These are phyloP conservation scores for Mus minutoides DNA, from an alignment of 2,797 vertebrate species.

Conservation along the genomic window DNA sequence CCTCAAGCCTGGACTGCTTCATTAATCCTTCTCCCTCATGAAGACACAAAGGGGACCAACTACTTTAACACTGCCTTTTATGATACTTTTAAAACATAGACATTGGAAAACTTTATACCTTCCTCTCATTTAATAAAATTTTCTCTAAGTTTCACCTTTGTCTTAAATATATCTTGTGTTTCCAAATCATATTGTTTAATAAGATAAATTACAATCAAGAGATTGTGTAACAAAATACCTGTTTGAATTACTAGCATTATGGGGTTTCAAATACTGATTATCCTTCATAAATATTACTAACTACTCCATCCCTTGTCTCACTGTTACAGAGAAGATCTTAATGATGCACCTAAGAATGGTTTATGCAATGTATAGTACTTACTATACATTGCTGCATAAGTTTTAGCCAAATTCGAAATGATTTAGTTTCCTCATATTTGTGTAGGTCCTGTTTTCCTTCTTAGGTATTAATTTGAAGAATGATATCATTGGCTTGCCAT, in stretches of 20 bases:
- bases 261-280: too few species aligned
- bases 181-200: neutral
- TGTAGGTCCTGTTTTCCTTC: neutral
- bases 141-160: neutral
- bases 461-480: neutral
- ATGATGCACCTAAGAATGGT: neutral
- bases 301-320: neutral
- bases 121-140: neutral
- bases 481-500: neutral
- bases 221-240: too few species aligned
- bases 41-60: neutral
- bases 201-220: neutral
- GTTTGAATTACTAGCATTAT: neutral
- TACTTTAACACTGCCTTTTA: neutral
- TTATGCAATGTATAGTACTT: neutral
- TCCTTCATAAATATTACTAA: neutral
- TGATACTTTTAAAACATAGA: neutral
- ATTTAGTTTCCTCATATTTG: neutral
- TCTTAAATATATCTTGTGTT: neutral
- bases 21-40: neutral
- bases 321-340: neutral
- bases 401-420: neutral
- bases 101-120: too few species aligned
- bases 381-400: neutral
- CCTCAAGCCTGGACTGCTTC: rapidly evolving